phyloP scores from a whole-genome alignment of 2,888 invertebrate genomes.

The Heteromyza rotundicornis region DNA sequence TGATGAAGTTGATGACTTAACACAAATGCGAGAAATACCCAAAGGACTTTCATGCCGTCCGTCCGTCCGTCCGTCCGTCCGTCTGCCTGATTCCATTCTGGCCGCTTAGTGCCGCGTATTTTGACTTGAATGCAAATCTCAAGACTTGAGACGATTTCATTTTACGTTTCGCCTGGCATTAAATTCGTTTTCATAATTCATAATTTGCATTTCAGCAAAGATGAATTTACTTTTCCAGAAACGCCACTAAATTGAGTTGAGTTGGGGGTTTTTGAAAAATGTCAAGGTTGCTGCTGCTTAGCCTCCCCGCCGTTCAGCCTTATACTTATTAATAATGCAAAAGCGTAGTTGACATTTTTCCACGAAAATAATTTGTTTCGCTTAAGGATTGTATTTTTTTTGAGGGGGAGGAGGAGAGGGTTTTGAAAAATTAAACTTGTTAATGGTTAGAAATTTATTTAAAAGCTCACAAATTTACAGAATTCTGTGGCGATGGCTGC shows the following conservation, averaged over 20 bases:
- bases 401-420: too few species aligned
- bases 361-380: background rate
- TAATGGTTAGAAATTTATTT: background rate
- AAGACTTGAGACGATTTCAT: background rate
- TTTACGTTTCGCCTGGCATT: background rate
- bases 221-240: background rate
- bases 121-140: too few species aligned
- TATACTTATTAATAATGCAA: constrained; percentile 20
- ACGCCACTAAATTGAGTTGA: too few species aligned
- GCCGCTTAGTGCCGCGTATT: background rate
- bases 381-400: background rate
- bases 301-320: background rate
- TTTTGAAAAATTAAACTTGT: background rate
- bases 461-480: background rate
- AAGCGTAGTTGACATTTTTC: constrained; percentile 9
- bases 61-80: too few species aligned
- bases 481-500: background rate
- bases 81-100: too few species aligned
- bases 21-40: too few species aligned
- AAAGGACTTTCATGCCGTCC: too few species aligned
- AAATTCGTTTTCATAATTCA: constrained; percentile 1
- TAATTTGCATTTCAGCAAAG: background rate
- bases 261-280: background rate
- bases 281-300: too few species aligned
- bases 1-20: background rate